Conservation (phyloP, 2,888 invertebrate species). For the Peribatodes rhomboidaria region DNA sequence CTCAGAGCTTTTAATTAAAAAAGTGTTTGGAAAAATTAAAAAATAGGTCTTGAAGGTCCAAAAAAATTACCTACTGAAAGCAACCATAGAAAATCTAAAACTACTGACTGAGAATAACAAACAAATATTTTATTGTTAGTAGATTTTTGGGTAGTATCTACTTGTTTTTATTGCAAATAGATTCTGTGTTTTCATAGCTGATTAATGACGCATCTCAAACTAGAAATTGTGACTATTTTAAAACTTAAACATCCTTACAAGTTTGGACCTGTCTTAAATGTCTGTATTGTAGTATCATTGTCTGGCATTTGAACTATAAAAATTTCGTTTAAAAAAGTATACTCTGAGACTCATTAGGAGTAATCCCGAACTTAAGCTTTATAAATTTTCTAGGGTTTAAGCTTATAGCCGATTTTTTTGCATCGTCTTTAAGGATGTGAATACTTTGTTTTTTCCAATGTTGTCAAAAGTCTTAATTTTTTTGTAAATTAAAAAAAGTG, state of each 20-base stretch:
- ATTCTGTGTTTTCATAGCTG: too few relatives aligned
- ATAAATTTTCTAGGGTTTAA: not conserved
- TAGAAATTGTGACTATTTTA: not conserved
- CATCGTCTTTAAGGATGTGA: not conserved
- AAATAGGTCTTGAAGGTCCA: too few relatives aligned
- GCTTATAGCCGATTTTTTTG: slow-evolving; percentile 6
- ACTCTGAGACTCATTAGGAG: not conserved
- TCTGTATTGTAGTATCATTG: not conserved
- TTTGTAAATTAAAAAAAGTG: too few relatives aligned
- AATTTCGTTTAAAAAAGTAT: not conserved
- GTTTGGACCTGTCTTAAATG: not conserved
- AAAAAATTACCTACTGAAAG: too few relatives aligned
- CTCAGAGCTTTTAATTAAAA: not conserved
- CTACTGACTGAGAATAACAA: too few relatives aligned
- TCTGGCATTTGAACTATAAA: not conserved
- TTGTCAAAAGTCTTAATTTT: too few relatives aligned
- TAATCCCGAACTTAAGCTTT: not conserved
- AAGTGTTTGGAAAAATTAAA: not conserved
- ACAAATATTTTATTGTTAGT: too few relatives aligned
- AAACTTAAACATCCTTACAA: not conserved
- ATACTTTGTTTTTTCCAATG: too few relatives aligned
- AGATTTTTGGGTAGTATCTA: too few relatives aligned
- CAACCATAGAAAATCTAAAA: too few relatives aligned
- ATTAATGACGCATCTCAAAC: too few relatives aligned
- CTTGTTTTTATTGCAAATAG: too few relatives aligned